Conservation (phyloP, 2,797 vertebrate genomes). For the Oryzias dopingdopingensis region DNA sequence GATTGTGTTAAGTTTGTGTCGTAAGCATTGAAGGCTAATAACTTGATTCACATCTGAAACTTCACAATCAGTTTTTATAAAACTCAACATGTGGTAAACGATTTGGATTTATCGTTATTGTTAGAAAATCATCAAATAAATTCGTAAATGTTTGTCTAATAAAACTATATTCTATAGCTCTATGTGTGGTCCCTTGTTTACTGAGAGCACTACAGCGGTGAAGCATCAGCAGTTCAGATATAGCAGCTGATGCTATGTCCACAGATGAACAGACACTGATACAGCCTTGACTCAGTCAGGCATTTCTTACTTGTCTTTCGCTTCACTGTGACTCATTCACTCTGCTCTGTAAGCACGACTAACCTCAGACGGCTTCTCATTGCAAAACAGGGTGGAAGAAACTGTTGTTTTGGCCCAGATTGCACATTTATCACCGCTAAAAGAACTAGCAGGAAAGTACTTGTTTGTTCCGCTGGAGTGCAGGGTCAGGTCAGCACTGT, state of each 20-base stretch:
- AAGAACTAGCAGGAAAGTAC: slow-evolving; percentile 41
- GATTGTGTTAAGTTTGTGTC: neutral
- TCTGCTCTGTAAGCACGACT: slow-evolving; percentile 7
- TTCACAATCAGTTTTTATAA: slow-evolving; percentile 18
- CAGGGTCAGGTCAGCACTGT: slow-evolving; percentile 19
- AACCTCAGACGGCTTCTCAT: slow-evolving; percentile 22
- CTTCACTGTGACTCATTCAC: slow-evolving; percentile 24
- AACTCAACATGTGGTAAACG: slow-evolving; percentile 37
- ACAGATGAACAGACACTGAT: slow-evolving; percentile 22
- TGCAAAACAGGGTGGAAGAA: slow-evolving; percentile 13
- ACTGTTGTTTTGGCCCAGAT: slow-evolving; percentile 23
- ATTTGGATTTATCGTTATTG: slow-evolving; percentile 12
- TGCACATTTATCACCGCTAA: slow-evolving; percentile 53
- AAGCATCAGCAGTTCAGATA: slow-evolving; percentile 46
- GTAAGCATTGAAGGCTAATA: neutral
- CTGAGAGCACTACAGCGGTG: slow-evolving; percentile 35
- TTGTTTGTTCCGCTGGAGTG: slow-evolving; percentile 32
- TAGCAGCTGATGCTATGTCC: slow-evolving; percentile 42
- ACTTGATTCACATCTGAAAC: too few species aligned
- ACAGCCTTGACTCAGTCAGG: slow-evolving; percentile 16
- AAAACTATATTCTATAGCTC: slow-evolving; percentile 14
- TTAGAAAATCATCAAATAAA: slow-evolving; percentile 57
- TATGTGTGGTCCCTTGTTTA: slow-evolving; percentile 58
- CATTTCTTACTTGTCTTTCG: slow-evolving; percentile 17
- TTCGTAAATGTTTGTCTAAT: slow-evolving; percentile 44